A percentile compares a stretch with the other conserved stretches of the same genome.
Conservation (phyloP, 1,140 invertebrate genomes). For the Lasaia peninsularis region DNA sequence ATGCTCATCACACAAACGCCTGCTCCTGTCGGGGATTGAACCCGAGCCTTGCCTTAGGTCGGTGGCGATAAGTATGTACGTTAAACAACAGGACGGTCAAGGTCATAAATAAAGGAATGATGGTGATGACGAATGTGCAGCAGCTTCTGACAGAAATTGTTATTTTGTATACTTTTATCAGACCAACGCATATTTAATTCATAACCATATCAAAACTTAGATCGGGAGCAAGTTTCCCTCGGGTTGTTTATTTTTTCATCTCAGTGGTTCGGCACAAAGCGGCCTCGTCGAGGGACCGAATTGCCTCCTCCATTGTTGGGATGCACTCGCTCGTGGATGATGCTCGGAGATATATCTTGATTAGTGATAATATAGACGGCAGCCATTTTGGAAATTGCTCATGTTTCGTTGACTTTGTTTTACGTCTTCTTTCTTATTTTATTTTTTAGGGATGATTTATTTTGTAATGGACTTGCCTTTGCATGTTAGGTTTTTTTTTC, state of each 20-base stretch:
- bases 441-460: neutral
- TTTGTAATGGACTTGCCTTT: no score
- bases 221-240: conserved; percentile 2
- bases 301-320: conserved; percentile 16
- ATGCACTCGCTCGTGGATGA: conserved; percentile 17
- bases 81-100: no score
- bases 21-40: no score
- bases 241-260: conserved; percentile 14
- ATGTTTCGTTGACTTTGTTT: conserved; percentile 10
- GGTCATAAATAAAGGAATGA: no score
- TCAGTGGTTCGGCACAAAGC: conserved; percentile 13
- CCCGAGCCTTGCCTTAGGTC: no score
- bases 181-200: neutral
- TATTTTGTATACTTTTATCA: neutral
- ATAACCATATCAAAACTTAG: neutral
- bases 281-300: conserved; percentile 5
- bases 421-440: neutral
- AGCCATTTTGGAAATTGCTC: conserved; percentile 12
- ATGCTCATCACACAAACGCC: no score
- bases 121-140: no score
- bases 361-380: conserved; percentile 16
- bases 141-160: neutral
- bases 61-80: no score
- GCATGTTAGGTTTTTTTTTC: no score
- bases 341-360: conserved; percentile 18